Conservation (phyloP, 2,888 invertebrate genomes). For the Tineola bisselliella region DNA sequence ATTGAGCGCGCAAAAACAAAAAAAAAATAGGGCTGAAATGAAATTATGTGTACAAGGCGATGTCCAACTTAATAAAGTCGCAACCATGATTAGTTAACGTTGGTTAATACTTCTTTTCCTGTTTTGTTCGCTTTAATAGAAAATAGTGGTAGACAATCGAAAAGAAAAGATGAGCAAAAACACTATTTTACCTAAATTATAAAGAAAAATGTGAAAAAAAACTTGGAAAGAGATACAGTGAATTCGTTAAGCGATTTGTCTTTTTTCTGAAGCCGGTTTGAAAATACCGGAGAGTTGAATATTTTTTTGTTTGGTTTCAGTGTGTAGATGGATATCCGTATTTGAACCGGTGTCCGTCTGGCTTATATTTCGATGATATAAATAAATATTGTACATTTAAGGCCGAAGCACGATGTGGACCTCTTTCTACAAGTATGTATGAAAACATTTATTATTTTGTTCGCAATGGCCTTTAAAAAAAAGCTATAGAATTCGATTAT, state of each 20-base stretch:
- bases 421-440: conserved; percentile 83
- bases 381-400: conserved; percentile 92
- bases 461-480: too few species aligned
- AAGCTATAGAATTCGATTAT: too few species aligned
- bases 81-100: too few species aligned
- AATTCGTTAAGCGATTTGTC: neutral
- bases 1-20: too few species aligned
- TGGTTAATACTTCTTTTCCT: too few species aligned
- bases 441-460: neutral
- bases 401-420: conserved; percentile 89
- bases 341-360: conserved; percentile 87
- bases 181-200: too few species aligned
- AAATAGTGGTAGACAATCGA: too few species aligned
- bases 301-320: conserved; percentile 53
- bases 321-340: conserved; percentile 92
- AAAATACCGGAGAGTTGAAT: neutral
- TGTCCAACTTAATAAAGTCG: too few species aligned
- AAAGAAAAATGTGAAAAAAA: neutral
- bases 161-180: too few species aligned
- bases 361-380: conserved; percentile 89
- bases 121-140: too few species aligned
- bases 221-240: neutral
- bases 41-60: too few species aligned
- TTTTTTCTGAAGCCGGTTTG: neutral
- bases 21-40: too few species aligned